Evolutionary conservation across 2,797 vertebrate species (phyloP), one percentile per base, ranked within the genome.

Genomic region (Ambastaia sidthimunki): DNA sequence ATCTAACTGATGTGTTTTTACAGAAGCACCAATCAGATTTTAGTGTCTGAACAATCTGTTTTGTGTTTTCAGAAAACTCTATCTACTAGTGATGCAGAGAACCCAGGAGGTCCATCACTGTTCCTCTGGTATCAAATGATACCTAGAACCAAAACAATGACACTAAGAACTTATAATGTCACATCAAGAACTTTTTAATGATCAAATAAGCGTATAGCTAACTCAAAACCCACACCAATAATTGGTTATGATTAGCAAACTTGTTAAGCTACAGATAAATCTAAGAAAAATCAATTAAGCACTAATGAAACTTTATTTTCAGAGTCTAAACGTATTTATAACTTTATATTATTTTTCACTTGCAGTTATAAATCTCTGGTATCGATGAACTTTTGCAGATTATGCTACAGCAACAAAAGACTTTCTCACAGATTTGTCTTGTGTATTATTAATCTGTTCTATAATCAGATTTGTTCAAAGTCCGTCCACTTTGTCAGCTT

Each of bases 391-490:
- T 11, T 28, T 16, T 23, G 12, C 12, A 7, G 11, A 13, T 25
- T 3, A 60, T 16, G 28, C 23, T 7, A 28, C 59, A 31, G 59
- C 59, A 60, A 31, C 7, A 41, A 57, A 23, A 23, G 19, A 57
- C 57, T 59, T 25, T 59, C 23, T 34, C 16, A 34, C 5, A 0
- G 7, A 52, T 41, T 74, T 44, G 23, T 48, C 23, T 28, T 48
- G 16, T 12, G 4, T 67, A 37, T 11, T 21, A 59, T 7, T 25
- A 41, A 41, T 41, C 37, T 41, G 18, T 16, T 50, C 2, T 50
- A 31, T 44, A 18, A 25, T 69, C 23, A 47, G 13, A 76, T 41
- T 60, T 52, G 25, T 52, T 78, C 62, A 60, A 15, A 59, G 57
- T 21, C 23, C 57, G 12, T 59, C 25, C 57, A 59, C 21, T 11